phyloP scores from a whole-genome alignment of 2,113 vertebrate genomes.

The Lasiurus borealis region DNA sequence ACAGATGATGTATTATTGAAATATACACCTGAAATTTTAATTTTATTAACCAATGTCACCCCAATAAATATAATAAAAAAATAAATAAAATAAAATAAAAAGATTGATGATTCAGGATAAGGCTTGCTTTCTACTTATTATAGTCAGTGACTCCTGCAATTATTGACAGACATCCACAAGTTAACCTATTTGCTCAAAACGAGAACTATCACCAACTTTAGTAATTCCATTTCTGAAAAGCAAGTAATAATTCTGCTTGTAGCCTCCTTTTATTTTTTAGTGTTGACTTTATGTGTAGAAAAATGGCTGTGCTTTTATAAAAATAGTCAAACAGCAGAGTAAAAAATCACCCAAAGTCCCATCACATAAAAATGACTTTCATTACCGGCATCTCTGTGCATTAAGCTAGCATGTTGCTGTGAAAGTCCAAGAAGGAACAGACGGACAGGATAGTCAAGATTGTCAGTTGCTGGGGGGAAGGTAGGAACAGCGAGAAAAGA shows the following conservation, averaged over 20 bases:
- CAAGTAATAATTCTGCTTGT: not conserved
- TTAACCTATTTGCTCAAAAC: not conserved
- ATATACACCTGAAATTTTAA: too few species aligned
- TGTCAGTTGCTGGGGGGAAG: not conserved
- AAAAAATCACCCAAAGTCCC: not conserved
- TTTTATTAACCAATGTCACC: too few species aligned
- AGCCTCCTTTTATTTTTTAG: not conserved
- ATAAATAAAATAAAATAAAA: not conserved
- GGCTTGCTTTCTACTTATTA: not conserved
- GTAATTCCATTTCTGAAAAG: slow-evolving; percentile 1
- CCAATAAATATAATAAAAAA: too few species aligned
- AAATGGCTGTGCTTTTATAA: not conserved
- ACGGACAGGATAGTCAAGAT: not conserved
- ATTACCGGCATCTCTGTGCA: not conserved
- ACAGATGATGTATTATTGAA: too few species aligned
- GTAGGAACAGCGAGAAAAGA: not conserved
- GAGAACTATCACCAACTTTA: not conserved
- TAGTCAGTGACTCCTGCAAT: not conserved
- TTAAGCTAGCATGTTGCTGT: not conserved
- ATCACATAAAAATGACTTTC: not conserved
- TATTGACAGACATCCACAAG: not conserved
- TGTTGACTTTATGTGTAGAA: not conserved
- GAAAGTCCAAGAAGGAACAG: not conserved
- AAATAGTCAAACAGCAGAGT: not conserved
- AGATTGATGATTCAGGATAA: not conserved